Evolutionary conservation across 1,140 invertebrate species (phyloP).

Genomic region (Cyclina sinensis): DNA sequence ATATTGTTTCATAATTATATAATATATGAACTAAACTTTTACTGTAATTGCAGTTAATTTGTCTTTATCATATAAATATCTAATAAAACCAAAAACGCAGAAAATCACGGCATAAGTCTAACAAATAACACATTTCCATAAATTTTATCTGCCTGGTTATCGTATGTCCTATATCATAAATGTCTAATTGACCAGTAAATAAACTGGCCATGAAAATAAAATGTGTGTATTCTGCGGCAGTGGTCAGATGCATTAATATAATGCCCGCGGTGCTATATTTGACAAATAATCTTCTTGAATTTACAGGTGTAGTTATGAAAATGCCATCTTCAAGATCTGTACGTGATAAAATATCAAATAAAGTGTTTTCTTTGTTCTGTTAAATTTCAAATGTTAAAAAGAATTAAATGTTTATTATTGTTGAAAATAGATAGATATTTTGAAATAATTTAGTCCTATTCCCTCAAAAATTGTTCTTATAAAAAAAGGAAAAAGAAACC

Average conservation of each 20-base stretch:
- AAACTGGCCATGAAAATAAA: conserved; percentile 24
- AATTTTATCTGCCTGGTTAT: neutral
- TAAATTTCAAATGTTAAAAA: too few species aligned
- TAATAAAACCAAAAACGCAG: neutral
- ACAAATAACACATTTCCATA: conserved; percentile 19
- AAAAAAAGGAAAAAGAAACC: too few species aligned
- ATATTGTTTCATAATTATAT: neutral
- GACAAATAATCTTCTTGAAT: neutral
- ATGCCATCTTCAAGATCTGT: neutral
- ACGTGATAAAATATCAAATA: neutral
- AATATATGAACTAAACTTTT: neutral
- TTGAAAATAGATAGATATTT: too few species aligned
- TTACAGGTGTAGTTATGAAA: conserved; percentile 25
- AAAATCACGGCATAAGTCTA: neutral
- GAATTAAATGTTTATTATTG: too few species aligned
- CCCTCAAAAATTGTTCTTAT: too few species aligned
- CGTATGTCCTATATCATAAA: neutral
- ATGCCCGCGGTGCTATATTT: neutral
- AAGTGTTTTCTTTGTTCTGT: too few species aligned
- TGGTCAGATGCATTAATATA: neutral
- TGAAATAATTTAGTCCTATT: too few species aligned
- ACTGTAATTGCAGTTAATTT: conserved; percentile 2
- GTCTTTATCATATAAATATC: conserved; percentile 17
- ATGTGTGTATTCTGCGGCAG: neutral
- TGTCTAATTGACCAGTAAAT: conserved; percentile 22